Base-by-base conservation (phyloP, 2,113 vertebrate species). In the Pedetes capensis region DNA sequence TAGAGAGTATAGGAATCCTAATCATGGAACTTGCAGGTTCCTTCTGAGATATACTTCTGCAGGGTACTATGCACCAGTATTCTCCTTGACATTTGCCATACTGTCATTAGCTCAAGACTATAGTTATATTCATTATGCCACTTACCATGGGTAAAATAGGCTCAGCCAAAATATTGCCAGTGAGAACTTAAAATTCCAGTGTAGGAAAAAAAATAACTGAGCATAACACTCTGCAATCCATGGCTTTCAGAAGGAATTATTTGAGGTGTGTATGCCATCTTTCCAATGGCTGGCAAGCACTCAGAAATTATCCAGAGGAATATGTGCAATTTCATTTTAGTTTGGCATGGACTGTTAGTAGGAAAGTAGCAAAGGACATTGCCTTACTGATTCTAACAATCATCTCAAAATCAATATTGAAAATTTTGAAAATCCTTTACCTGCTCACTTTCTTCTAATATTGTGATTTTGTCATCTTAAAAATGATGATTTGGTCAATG, bases 201-300 rank as follows among this genome's bases (percentile, higher is more conserved):
- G 0, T 10, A 57, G 23, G 34, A 53, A 78, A 3, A 63, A 37
- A 61, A 72, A 51, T 7, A 18, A 22, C 57, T 16, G 25, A 81
- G 3, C 39, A 2, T 32, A 47, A 23, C 4, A 6, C 13, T 1
- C 20, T 8, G 0, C 0, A 53, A 49, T 18, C 12, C 25, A 22
- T 44, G 27, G 32, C 34, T 66, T 91, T 47, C 47, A 78, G 63
- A 86, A 66, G 32, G 7, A 72, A 79, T 49, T 47, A 37, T 27
- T 53, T 55, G 11, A 4, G 9, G 59, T 13, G 0, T 11, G 0
- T 8, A 27, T 6, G 9, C 8, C 16, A 6, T 81, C 20, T 44
- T 92, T 49, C 37, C 39, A 42, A 69, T 17, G 0, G 34, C 16
- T 75, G 12, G 23, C 23, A 51, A 74, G 8, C 8, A 69, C 29